Base-by-base conservation (phyloP, 1,140 invertebrate genomes). In the Lordiphosa mommai region DNA sequence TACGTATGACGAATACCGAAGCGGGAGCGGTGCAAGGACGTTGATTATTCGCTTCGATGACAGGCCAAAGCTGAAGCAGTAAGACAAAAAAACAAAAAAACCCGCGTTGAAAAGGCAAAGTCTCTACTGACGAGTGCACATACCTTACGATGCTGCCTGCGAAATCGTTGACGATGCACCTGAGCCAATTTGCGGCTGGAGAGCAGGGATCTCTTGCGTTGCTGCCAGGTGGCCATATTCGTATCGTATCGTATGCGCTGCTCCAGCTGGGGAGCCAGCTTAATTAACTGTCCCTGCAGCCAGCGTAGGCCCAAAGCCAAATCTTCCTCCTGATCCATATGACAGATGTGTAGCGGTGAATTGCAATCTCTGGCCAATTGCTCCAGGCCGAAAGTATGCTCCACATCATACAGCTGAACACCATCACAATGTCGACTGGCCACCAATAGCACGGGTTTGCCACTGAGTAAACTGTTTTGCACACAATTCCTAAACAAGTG, bases 391-490 rank as follows among this genome's bases (percentile, higher is more conserved):
- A 88, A 88, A 6, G 86, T 53, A 16, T 88, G 65, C 41, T 79
- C 86, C 36, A 88, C 74, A 10, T 88, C 86, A 32, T 88, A 88
- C 23, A 88, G 40, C 33, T 88, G 80, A 1, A 88, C 57, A 4
- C 80, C 70, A 0, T 86, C 80, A 6, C 73, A 46, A 23, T 77
- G 40, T 0, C 60, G 64, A 0, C 69, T 66, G 29, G 80, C 86
- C 1, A 84, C 64, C 27, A 88, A 29, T 9, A 88, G 61, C 13
- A 84, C 69, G 0, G 80, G 72, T 13, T 88, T 88, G 5, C 72
- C 86, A 3, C 56, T 56, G 12, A 88, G 23, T 5, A 66, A 36
- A 1, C 47, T 55, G 49, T 71, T 67, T 14, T 51, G 32, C 6
- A 88, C 44, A 30, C 61, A 67, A 3, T 17, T 49, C 1, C 44